Conservation (phyloP, 2,888 invertebrate genomes). For the Philopedon plagiatum region DNA sequence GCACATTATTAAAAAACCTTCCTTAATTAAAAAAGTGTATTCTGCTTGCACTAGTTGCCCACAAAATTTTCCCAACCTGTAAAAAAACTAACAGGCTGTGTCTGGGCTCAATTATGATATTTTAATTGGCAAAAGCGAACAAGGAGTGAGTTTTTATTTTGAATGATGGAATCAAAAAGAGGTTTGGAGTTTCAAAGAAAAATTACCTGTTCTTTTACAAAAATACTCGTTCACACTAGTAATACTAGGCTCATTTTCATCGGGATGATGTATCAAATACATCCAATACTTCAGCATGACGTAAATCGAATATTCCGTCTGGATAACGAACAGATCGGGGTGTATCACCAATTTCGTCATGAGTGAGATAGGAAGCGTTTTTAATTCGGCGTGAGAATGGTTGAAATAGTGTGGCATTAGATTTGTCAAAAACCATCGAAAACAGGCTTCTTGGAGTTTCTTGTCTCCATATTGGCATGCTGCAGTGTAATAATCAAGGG, state of each 20-base stretch:
- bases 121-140: too few species aligned
- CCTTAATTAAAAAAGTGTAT: too few species aligned
- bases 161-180: too few species aligned
- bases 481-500: conserved; percentile 78
- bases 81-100: too few species aligned
- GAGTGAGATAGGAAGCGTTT: conserved; percentile 76
- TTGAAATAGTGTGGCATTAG: conserved; percentile 73
- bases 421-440: conserved; percentile 80
- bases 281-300: conserved; percentile 80
- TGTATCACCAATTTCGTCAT: conserved; percentile 77
- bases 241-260: conserved; percentile 56
- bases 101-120: too few species aligned
- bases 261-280: conserved; percentile 71
- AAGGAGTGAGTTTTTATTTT: too few species aligned
- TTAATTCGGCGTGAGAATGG: conserved; percentile 70
- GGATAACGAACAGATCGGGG: conserved; percentile 80
- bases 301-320: conserved; percentile 85
- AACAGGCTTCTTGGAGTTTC: conserved; percentile 74
- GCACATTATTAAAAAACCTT: too few species aligned
- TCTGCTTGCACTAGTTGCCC: too few species aligned
- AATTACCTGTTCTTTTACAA: conserved; percentile 65
- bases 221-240: conserved; percentile 67
- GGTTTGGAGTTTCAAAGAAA: too few species aligned
- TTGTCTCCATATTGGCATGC: conserved; percentile 78
- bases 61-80: too few species aligned